Conservation (phyloP, 2,888 invertebrate species). For the Ichneumon xanthorius region DNA sequence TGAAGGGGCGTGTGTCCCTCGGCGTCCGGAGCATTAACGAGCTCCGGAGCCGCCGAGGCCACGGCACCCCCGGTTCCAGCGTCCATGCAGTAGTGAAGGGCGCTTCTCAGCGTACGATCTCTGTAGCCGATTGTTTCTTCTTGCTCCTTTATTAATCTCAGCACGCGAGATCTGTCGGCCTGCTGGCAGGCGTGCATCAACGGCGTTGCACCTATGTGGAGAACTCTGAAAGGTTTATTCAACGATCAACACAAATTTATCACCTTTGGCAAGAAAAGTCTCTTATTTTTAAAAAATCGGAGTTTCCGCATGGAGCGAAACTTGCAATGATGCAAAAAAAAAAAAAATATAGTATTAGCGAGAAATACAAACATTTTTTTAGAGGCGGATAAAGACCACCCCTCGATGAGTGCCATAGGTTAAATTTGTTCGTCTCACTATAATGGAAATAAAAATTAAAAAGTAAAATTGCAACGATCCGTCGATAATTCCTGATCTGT, state of each 20-base stretch:
- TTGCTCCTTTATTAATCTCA: slow-evolving; percentile 90
- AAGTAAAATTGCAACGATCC: too few species aligned
- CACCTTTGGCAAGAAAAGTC: background rate
- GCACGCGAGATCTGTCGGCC: slow-evolving; percentile 91
- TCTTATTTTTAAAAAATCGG: background rate
- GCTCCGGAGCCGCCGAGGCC: slow-evolving; percentile 93
- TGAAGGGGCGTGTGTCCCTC: slow-evolving; percentile 98
- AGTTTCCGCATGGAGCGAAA: too few species aligned
- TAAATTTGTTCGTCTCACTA: too few species aligned
- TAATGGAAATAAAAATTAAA: too few species aligned
- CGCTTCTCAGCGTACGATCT: slow-evolving; percentile 94
- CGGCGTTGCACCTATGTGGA: slow-evolving; percentile 90
- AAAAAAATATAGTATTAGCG: background rate
- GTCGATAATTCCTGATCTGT: too few species aligned
- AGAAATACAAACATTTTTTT: too few species aligned
- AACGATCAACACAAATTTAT: background rate
- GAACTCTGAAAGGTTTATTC: slow-evolving; percentile 76
- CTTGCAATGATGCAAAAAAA: background rate
- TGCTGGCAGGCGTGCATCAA: slow-evolving; percentile 97
- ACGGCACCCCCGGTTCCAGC: slow-evolving; percentile 87
- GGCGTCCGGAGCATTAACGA: slow-evolving; percentile 94
- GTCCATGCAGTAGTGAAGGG: slow-evolving; percentile 97
- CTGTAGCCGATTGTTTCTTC: slow-evolving; percentile 89
- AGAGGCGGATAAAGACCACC: too few species aligned
- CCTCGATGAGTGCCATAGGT: too few species aligned